Evolutionary conservation across 2,888 invertebrate genomes (phyloP).

Genomic region (Cerastis leucographa): DNA sequence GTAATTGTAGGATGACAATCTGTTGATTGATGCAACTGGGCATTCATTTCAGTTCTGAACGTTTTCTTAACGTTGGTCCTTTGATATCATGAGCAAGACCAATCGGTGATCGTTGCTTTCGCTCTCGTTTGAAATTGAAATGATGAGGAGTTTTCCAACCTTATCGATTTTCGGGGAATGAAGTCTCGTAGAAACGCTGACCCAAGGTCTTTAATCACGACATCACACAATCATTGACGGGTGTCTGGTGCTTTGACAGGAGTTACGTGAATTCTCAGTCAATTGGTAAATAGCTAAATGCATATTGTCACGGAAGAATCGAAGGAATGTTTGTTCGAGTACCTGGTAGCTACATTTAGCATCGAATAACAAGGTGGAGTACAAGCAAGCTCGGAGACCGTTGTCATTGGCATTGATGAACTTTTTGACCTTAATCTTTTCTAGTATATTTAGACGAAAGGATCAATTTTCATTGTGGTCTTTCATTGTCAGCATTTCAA

Average conservation of each 20-base stretch:
- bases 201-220: background rate
- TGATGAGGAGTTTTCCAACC: background rate
- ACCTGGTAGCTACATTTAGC: background rate
- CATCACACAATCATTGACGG: background rate
- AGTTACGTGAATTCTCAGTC: slow-evolving; percentile 1
- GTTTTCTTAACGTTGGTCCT: background rate
- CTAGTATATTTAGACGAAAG: background rate
- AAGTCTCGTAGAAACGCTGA: background rate
- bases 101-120: background rate
- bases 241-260: background rate
- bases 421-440: background rate
- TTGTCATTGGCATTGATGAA: background rate
- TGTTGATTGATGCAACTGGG: slow-evolving; percentile 2
- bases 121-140: background rate
- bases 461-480: background rate
- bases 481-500: background rate
- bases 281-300: slow-evolving; percentile 20
- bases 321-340: background rate
- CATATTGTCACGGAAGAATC: slow-evolving; percentile 21
- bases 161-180: background rate
- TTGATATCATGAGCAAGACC: background rate
- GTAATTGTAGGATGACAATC: slow-evolving; percentile 1
- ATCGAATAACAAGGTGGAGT: background rate
- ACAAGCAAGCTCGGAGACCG: too few relatives aligned
- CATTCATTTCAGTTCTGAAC: slow-evolving; percentile 9